Evolutionary conservation across 1,140 invertebrate species (phyloP), one percentile per base, ranked within the genome.

Genomic region (Drosophila sulfurigaster): DNA sequence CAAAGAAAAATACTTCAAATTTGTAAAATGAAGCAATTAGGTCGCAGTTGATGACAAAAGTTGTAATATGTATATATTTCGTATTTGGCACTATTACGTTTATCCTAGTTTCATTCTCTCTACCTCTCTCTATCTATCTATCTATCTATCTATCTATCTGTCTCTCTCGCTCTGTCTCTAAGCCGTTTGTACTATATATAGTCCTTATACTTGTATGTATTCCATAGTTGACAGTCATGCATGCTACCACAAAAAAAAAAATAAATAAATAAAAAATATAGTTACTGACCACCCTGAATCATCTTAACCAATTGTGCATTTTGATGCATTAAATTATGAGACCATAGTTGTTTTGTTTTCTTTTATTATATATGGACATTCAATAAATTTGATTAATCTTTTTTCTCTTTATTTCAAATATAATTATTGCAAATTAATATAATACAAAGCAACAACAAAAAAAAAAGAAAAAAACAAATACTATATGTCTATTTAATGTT

Each of bases 61-160:
- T 54, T 67, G 46, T 59, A 58, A 70, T 65, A 59, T 73, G 30
- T 68, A 74, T 54, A 57, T 64, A 54, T 71, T 75, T 75, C 52
- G 67, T 59, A 64, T 63, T 64, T 71, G 64, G 59, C 68, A 71
- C 54, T 65, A 59, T 75, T 64, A 71, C 54, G 54, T 71, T 75
- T 70, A 48, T 64, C 13, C 67, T 65, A 70, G 59, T 75, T 71
- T 71, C 60, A 75, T 75, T 75, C 59, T 70, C 70, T 63, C 51
- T 64, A 51, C 49, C 65, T 72, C 16, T 48, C 35, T 38, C 35
- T 38, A 7, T 38, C 35, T 38, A 8, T 38, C 35, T 38, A 8
- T 38, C 35, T 25, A 25, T 20, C 20, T 20, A 16, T 72, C 16
- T 48, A 7, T 38, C 35, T 38, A 7, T 38, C 35, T 38, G 2